Evolutionary conservation across 2,113 vertebrate genomes (phyloP), one percentile per base, ranked within the genome.

Genomic region (Pimephales promelas): DNA sequence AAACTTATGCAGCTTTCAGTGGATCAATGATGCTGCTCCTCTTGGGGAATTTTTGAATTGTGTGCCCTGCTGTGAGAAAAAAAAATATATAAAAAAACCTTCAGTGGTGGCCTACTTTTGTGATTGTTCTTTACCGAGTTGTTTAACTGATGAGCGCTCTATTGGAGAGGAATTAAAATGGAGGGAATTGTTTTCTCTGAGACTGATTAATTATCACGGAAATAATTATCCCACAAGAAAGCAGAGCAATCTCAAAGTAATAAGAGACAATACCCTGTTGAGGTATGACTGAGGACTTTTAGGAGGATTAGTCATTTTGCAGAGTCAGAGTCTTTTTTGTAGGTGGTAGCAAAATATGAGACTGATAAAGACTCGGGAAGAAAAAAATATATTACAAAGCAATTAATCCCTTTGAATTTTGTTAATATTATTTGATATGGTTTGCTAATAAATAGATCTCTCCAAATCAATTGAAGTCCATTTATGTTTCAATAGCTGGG

Each of bases 91-190:
- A 20, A 31, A 56, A 77, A 49, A 52, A 82, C 82, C 31, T 40
- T 82, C 86, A 88, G 86, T 85, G 74, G 66, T 89, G 88, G 85
- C 90, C 90, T 88, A 89, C 79, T 91, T 91, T 85, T 61, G 72
- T 66, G 59, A 66, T 49, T 49, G 84, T 77, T 90, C 83, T 52
- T 78, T 45, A 74, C 79, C 36, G 86, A 79, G 82, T 74, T 86
- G 73, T 89, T 91, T 85, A 78, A 83, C 61, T 86, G 81, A 88
- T 73, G 79, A 85, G 88, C 57, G 82, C 54, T 24, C 66, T 56
- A 83, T 74, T 87, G 62, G 11, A 31, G 87, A 86, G 77, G 80
- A 71, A 75, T 59, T 86, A 79, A 36, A 83, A 86, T 80, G 82
- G 43, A 70, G 66, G 82, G 40, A 70, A 79, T 75, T 77, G 68